Conservation (phyloP, 2,888 invertebrate species). For the Azorinus chamasolen region DNA sequence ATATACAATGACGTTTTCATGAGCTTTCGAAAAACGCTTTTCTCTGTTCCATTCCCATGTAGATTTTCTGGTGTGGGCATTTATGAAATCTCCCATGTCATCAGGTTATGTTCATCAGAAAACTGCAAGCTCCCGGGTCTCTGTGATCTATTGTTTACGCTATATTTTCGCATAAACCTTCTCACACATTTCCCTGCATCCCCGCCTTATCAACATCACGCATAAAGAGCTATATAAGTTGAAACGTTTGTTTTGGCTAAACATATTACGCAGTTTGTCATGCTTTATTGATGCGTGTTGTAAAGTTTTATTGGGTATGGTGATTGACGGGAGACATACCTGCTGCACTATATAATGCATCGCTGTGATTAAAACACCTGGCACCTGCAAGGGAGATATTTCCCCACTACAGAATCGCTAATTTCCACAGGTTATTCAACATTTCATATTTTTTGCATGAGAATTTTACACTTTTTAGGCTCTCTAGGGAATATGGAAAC, state of each 20-base stretch:
- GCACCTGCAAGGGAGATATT: no score
- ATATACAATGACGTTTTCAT: no score
- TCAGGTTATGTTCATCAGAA: conserved; percentile 10
- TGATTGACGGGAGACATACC: conserved; percentile 3
- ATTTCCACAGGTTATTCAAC: no score
- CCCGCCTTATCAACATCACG: conserved; percentile 23
- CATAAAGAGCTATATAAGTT: conserved; percentile 33
- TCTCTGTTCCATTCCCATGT: no score
- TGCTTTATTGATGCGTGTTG: conserved; percentile 25
- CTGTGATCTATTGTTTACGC: conserved; percentile 9
- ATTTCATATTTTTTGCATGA: no score
- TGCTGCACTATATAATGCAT: conserved; percentile 7
- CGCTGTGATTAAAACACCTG: conserved; percentile 3
- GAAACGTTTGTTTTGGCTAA: conserved; percentile 40
- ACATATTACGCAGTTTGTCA: conserved; percentile 30
- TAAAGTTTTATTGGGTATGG: not conserved
- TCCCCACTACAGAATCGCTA: no score
- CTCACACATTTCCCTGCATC: conserved; percentile 15
- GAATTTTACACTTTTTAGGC: no score
- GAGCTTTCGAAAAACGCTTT: no score
- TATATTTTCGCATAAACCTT: conserved; percentile 13
- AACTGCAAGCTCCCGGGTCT: not conserved
- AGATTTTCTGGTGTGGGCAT: not conserved
- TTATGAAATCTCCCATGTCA: not conserved
- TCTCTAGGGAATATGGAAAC: no score